These are phyloP conservation scores for Istiophorus platypterus DNA, from an alignment of 2,113 vertebrate genomes.

Conservation along the genomic window DNA sequence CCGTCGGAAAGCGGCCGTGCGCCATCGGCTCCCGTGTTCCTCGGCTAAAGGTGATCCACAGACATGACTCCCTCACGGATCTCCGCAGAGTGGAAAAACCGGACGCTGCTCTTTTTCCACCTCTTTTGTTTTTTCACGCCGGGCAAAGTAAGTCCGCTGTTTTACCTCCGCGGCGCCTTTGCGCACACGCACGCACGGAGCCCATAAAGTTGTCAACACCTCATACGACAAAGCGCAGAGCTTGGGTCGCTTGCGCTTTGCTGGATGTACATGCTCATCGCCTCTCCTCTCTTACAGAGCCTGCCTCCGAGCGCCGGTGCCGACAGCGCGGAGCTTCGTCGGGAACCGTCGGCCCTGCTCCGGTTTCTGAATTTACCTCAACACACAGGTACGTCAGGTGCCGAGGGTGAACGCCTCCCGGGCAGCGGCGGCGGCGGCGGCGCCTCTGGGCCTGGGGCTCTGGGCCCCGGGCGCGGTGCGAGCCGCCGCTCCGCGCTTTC, in stretches of 20 bases:
- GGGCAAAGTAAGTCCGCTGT: conserved; percentile 70
- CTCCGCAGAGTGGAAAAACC: conserved; percentile 33
- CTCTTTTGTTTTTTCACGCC: conserved; percentile 62
- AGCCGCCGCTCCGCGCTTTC: no score
- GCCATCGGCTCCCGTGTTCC: background rate
- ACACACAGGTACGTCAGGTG: conserved; percentile 74
- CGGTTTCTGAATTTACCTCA: conserved; percentile 75
- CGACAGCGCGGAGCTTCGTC: conserved; percentile 22
- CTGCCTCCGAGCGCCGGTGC: conserved; percentile 30
- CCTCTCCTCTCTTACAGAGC: conserved; percentile 53
- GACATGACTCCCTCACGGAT: conserved; percentile 61
- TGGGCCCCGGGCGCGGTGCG: no score
- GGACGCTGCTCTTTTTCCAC: conserved; percentile 55
- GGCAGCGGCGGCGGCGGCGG: no score
- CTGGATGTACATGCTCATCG: background rate
- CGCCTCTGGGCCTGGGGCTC: no score
- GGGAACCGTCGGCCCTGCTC: conserved; percentile 62
- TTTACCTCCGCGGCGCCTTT: background rate
- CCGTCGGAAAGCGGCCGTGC: background rate
- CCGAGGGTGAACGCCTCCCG: no score
- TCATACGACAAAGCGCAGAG: background rate
- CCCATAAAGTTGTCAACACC: conserved; percentile 41
- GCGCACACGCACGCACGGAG: conserved; percentile 35
- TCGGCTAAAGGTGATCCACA: conserved; percentile 41
- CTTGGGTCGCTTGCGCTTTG: conserved; percentile 15